Evolutionary conservation across 2,113 vertebrate species (phyloP), one percentile per base, ranked within the genome.

Genomic region (Prunella himalayana): DNA sequence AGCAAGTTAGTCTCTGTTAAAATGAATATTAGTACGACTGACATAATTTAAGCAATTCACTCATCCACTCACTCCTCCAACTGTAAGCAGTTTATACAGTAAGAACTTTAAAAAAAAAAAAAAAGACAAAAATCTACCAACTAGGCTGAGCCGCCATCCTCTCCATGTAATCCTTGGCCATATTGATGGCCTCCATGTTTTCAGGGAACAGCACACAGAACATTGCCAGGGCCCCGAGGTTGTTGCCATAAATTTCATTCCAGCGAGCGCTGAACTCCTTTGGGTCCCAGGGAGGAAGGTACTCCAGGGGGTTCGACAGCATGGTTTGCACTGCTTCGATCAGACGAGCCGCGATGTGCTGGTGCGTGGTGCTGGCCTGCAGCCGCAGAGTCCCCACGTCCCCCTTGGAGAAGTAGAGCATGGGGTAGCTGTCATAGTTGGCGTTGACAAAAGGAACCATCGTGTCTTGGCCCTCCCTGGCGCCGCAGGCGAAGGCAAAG

Each of bases 91-190:
- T 68, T 91, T 88, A 97, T 81, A 94, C 84, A 88, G 81, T 79
- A 98, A 98, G 59, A 83, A 79, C 51, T 79, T 80, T 37, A 37
- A 47, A 78, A 88, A 92, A 93, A 88, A 92, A 91, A 97, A 97
- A 94, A 92, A 97, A 94, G 98, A 98, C 94, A 98, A 98, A 98
- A 98, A 99, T 98, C 97, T 99, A 99, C 99, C 99, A 99, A 99
- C 99, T 99, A 98, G 99, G 99, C 98, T 99, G 99, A 96, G 98
- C 98, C 2, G 99, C 99, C 99, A 99, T 99, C 97, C 99, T 99
- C 97, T 99, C 99, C 99, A 99, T 99, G 98, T 99, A 99, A 97
- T 99, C 99, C 88, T 97, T 99, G 94, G 98, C 99, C 97, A 99
- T 97, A 87, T 95, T 98, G 51, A 99, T 96, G 30, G 99, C 99